phyloP scores from a whole-genome alignment of 92 coral and sea anemone genomes.

The Zoanthus sociatus region DNA sequence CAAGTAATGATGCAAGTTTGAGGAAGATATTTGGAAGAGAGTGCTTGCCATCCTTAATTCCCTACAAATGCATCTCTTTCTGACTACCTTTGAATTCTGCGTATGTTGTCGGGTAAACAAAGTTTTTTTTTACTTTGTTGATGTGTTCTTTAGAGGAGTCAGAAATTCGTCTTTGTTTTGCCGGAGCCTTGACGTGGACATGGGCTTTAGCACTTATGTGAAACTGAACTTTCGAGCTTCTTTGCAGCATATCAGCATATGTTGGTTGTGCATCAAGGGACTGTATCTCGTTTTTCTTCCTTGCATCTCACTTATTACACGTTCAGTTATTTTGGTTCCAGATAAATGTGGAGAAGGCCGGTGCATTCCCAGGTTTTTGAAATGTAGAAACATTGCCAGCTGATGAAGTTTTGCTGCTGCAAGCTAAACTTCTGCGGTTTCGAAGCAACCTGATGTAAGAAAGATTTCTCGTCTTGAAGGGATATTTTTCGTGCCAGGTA shows the following conservation, averaged over 20 bases:
- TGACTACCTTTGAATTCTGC: background rate
- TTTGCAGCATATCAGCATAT: slow-evolving; percentile 32
- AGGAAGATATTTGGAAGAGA: slow-evolving; percentile 56
- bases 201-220: background rate
- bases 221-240: background rate
- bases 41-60: slow-evolving; percentile 57
- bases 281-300: background rate
- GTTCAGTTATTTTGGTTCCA: background rate
- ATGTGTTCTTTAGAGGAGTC: background rate
- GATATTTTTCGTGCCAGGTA: slow-evolving; percentile 44
- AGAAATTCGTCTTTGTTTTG: background rate
- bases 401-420: slow-evolving; percentile 72
- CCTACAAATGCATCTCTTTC: slow-evolving; percentile 8
- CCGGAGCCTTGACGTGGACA: background rate
- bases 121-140: background rate
- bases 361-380: slow-evolving; percentile 25
- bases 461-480: slow-evolving; percentile 43
- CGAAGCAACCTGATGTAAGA: slow-evolving; percentile 48
- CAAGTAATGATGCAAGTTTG: slow-evolving; percentile 10
- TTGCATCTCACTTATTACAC: slow-evolving; percentile 5
- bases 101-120: background rate
- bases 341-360: slow-evolving; percentile 68
- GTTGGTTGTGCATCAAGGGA: background rate
- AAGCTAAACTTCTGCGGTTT: slow-evolving; percentile 56
- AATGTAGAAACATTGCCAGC: slow-evolving; percentile 70